These are phyloP conservation scores for Garra rufa DNA, from an alignment of 2,113 vertebrate species.

Conservation along the genomic window DNA sequence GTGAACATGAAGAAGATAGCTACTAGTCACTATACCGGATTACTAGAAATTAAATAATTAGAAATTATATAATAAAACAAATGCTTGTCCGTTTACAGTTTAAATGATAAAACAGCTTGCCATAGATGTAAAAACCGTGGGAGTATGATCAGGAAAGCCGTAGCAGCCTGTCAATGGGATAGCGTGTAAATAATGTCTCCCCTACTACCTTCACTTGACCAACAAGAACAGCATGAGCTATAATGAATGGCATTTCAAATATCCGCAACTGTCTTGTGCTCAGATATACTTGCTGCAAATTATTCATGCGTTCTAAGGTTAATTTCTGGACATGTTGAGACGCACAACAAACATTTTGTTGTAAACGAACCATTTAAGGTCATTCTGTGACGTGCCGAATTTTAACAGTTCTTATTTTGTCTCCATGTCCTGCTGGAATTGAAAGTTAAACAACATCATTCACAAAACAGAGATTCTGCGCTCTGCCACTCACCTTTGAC, in stretches of 20 bases:
- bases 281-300: neutral
- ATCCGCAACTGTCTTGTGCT: neutral
- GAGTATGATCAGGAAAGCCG: conserved; percentile 7
- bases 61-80: neutral
- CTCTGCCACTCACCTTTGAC: conserved; percentile 73
- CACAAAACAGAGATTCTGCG: neutral
- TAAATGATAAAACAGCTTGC: neutral
- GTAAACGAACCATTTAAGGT: neutral
- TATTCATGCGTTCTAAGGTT: neutral
- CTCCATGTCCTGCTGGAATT: neutral
- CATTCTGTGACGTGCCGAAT: neutral
- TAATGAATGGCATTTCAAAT: conserved; percentile 1
- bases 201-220: neutral
- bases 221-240: neutral
- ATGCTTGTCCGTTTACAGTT: neutral
- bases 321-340: neutral
- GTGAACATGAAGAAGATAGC: neutral
- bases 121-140: conserved; percentile 15
- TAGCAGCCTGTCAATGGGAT: conserved; percentile 12
- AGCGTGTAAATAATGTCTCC: neutral
- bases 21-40: neutral
- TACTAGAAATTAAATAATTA: neutral
- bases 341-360: neutral
- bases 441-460: neutral
- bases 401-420: neutral